Base-by-base conservation (phyloP, 1,140 invertebrate species). In the Nautilus pompilius region DNA sequence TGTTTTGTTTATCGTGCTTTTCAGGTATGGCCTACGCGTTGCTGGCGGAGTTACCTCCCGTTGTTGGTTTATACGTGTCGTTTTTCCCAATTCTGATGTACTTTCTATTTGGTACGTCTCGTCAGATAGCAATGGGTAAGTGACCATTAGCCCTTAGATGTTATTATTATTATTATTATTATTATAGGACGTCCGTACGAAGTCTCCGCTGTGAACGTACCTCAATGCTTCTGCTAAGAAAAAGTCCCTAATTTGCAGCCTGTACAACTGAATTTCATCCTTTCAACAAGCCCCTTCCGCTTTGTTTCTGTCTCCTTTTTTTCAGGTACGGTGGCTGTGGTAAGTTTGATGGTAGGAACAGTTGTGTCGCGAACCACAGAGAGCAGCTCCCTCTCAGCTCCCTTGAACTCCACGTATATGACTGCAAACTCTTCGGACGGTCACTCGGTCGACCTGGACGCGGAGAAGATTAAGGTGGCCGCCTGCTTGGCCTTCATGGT, bases 61-160 rank as follows among this genome's bases (percentile, higher is more conserved):
- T 82, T 26, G 77, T 79, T 53, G 82, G 83, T 15, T 71, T 84
- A 0, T 83, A 84, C 62, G 77, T 80, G 65, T 78, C 81, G 5
- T 84, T 85, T 65, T 80, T 84, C 30, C 81, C 81, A 0, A 74
- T 80, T 6, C 55, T 85, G 0, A 60, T 84, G 34, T 85, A 85
- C 65, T 82, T 81, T 57, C 67, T 84, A 54, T 76, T 85, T 45
- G 84, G 83, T 6, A 79, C 80, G 24, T 84, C 82, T 2, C 75
- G 71, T 36, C 82, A 84, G 54, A 74, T 77, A 22, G 81, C 80
- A 24, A 76, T 81, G 67, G 80, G 80, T 81, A 68, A 65, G 74
- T 70, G 24, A n/a, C n/a, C n/a, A n/a, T n/a, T n/a, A n/a, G n/a
- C n/a, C n/a, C n/a, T n/a, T n/a, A n/a, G 34, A 20, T n/a, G n/a